These are phyloP conservation scores for Toxostoma redivivum DNA, from an alignment of 2,113 vertebrate genomes.

Conservation along the genomic window DNA sequence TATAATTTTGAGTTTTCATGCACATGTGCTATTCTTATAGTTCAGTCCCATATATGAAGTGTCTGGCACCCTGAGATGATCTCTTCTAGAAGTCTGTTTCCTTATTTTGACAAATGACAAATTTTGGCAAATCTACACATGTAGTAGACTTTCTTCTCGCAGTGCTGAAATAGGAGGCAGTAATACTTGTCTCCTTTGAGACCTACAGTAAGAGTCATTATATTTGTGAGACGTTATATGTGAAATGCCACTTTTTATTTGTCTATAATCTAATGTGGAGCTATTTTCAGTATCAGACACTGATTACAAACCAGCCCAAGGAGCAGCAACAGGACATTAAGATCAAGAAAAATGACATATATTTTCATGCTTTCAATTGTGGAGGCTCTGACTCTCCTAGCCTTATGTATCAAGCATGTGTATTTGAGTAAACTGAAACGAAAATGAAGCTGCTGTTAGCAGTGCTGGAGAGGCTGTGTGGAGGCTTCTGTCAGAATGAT, in stretches of 20 bases:
- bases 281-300: neutral
- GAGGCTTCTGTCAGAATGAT: neutral
- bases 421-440: neutral
- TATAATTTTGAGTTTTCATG: neutral
- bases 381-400: neutral
- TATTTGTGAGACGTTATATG: neutral
- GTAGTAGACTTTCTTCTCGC: neutral
- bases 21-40: neutral
- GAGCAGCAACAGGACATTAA: neutral
- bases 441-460: neutral
- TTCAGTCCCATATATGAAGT: neutral
- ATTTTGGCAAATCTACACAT: neutral
- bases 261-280: neutral
- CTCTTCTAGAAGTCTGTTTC: neutral
- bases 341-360: neutral
- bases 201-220: neutral
- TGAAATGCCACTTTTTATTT: neutral
- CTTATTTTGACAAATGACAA: neutral
- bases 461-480: neutral
- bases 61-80: neutral
- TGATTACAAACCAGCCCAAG: neutral
- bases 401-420: neutral
- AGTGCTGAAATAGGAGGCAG: neutral
- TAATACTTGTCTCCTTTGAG: neutral
- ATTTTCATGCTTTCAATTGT: neutral